Conservation (phyloP, 2,797 vertebrate genomes). For the Eutrigla gurnardus region DNA sequence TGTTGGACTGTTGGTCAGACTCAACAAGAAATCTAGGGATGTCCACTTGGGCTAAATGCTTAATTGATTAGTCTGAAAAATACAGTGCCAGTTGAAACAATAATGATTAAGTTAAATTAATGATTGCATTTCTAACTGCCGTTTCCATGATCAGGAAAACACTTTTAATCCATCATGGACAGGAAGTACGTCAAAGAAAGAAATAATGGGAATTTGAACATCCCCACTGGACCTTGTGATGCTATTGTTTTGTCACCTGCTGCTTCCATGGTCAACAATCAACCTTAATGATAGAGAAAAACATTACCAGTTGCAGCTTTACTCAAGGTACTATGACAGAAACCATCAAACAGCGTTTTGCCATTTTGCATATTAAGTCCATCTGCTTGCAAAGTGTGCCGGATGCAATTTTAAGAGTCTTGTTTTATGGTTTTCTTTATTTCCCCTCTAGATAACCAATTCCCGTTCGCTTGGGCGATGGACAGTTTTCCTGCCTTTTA, state of each 20-base stretch:
- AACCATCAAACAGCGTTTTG: conserved; percentile 2
- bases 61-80: not conserved
- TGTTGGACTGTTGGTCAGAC: not conserved
- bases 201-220: not conserved
- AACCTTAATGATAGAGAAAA: not conserved
- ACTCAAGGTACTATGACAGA: not conserved
- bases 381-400: conserved; percentile 27
- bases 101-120: not conserved
- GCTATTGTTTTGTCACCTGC: not conserved
- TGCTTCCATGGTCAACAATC: not conserved
- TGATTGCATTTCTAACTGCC: not conserved
- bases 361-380: conserved; percentile 14
- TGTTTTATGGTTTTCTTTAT: conserved; percentile 45
- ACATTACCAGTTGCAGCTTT: not conserved
- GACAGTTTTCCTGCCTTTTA: conserved; percentile 66
- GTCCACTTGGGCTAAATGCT: not conserved
- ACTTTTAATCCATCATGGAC: not conserved
- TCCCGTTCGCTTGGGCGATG: conserved; percentile 39
- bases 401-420: conserved; percentile 41
- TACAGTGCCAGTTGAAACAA: not conserved
- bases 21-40: not conserved
- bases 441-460: conserved; percentile 49
- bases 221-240: not conserved
- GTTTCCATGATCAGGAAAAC: not conserved
- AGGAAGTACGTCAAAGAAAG: not conserved